These are phyloP conservation scores for Ptilonorhynchus violaceus DNA, from an alignment of 2,113 vertebrate genomes.

Conservation along the genomic window DNA sequence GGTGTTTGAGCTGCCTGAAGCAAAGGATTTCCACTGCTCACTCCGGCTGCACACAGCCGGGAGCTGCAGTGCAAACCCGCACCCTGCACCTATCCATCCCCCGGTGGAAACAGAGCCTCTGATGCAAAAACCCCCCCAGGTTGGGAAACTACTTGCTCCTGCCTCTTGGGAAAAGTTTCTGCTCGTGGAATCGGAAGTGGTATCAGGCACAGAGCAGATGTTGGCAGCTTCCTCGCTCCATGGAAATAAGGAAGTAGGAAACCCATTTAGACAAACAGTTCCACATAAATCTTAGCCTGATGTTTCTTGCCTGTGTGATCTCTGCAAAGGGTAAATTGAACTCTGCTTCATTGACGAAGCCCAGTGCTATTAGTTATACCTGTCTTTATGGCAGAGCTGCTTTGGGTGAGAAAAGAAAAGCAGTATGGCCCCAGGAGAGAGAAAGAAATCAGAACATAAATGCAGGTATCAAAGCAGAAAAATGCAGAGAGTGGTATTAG, in stretches of 20 bases:
- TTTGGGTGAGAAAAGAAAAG: slow-evolving; percentile 45
- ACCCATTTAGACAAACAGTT: slow-evolving; percentile 6
- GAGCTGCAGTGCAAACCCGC: not conserved
- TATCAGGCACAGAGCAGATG: slow-evolving; percentile 23
- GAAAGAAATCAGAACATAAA: slow-evolving; percentile 30
- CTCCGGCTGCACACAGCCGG: fast-evolving
- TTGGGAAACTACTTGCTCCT: not conserved
- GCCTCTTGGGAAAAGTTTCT: not conserved
- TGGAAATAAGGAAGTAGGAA: slow-evolving; percentile 40
- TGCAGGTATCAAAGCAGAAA: slow-evolving; percentile 62
- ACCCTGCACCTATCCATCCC: not conserved
- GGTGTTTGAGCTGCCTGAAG: not conserved
- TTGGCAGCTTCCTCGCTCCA: not conserved
- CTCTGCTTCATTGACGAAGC: not conserved
- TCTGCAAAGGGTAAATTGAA: slow-evolving; percentile 15
- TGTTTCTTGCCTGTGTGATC: not conserved
- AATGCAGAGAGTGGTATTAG: slow-evolving; percentile 11
- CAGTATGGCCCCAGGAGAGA: slow-evolving; percentile 8
- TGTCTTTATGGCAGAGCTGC: not conserved
- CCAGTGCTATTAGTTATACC: not conserved
- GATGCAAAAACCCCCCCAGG: not conserved
- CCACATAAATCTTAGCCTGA: slow-evolving; percentile 27
- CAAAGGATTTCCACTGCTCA: not conserved
- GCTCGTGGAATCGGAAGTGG: not conserved
- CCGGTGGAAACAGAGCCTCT: not conserved